Conservation (phyloP, 1,140 invertebrate species). For the Oncopodura yosiiana region DNA sequence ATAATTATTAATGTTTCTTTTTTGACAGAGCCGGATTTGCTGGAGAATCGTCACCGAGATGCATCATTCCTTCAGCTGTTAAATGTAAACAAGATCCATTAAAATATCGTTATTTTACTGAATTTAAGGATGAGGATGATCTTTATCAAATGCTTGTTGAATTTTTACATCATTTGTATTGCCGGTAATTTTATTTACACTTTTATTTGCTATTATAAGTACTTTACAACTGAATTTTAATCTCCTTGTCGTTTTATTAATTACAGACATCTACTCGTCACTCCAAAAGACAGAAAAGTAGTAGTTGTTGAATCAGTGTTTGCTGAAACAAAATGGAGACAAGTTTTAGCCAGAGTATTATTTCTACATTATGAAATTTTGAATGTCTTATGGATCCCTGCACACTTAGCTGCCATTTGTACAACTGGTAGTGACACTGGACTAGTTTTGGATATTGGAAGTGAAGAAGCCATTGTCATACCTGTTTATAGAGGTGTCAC, state of each 20-base stretch:
- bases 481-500: conserved; percentile 78
- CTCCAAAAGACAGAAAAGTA: conserved; percentile 82
- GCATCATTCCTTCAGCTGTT: conserved; percentile 71
- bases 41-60: conserved; percentile 72
- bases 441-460: conserved; percentile 78
- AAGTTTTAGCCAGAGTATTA: conserved; percentile 80
- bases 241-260: conserved; percentile 33
- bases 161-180: conserved; percentile 79
- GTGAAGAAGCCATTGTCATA: conserved; percentile 65
- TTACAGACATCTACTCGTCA: conserved; percentile 70
- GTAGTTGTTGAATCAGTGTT: conserved; percentile 84
- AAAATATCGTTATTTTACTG: conserved; percentile 51
- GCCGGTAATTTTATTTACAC: conserved; percentile 54
- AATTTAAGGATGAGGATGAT: conserved; percentile 60
- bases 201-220: neutral
- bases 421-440: conserved; percentile 66
- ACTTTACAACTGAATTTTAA: neutral
- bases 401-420: conserved; percentile 66
- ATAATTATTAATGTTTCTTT: conserved; percentile 13
- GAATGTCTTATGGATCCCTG: conserved; percentile 59
- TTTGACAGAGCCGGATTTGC: conserved; percentile 74
- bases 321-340: conserved; percentile 64
- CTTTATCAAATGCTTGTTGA: conserved; percentile 76
- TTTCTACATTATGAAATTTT: conserved; percentile 85
- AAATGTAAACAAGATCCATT: conserved; percentile 47